Percentiles rank a stretch among this genome's conserved stretches.
Conservation (phyloP, 2,888 invertebrate species). For the Lasioglossum oenotherae region DNA sequence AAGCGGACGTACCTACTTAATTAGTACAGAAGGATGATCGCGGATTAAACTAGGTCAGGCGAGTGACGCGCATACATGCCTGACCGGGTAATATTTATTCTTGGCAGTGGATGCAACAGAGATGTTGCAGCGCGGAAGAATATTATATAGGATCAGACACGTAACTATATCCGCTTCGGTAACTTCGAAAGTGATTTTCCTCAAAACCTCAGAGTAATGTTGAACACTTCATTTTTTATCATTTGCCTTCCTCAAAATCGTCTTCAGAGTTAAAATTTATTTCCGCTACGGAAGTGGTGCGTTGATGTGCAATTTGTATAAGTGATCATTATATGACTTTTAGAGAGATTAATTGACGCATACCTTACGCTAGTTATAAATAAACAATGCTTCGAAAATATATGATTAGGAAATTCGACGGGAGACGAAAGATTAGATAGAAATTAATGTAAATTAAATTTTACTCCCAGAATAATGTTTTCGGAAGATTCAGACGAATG, state of each 20-base stretch:
- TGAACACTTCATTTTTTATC: background rate
- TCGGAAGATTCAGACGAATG: background rate
- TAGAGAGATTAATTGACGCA: no score
- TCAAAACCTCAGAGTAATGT: background rate
- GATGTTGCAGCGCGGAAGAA: slow-evolving; percentile 2
- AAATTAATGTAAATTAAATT: background rate
- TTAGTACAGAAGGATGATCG: slow-evolving; percentile 72
- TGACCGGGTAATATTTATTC: slow-evolving; percentile 72
- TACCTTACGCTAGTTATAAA: no score
- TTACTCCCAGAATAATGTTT: background rate
- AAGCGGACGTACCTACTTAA: slow-evolving; percentile 70
- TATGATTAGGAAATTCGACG: background rate
- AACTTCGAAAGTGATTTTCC: background rate
- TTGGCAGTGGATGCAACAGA: slow-evolving; percentile 59
- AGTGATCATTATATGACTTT: no score
- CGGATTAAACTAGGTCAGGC: slow-evolving; percentile 75
- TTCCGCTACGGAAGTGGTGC: no score
- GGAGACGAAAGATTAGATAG: background rate
- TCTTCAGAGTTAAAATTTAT: background rate
- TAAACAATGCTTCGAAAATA: background rate
- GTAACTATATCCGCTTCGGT: background rate
- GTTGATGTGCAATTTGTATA: no score
- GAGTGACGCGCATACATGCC: slow-evolving; percentile 69
- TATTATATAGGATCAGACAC: background rate
- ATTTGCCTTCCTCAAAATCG: background rate